A percentile compares a stretch with the other conserved stretches of the same genome.
Evolutionary conservation across 1,140 invertebrate genomes (phyloP).

Genomic region (Dermatophagoides farinae): DNA sequence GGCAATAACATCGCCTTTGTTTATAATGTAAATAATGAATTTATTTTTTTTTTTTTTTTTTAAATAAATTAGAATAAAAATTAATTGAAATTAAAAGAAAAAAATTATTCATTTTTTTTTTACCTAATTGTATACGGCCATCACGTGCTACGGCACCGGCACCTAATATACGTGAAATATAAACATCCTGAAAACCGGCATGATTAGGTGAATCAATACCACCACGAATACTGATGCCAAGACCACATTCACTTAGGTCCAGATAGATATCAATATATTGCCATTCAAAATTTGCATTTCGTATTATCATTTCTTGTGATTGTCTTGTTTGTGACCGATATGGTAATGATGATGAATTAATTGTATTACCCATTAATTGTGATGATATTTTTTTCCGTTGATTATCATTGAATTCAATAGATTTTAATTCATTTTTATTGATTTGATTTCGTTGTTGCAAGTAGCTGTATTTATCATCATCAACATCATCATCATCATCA

Average conservation of each 20-base stretch:
- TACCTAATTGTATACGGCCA: constrained; percentile 51
- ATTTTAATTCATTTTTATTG: constrained; percentile 34
- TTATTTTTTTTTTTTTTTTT: background rate
- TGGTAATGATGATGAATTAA: background rate
- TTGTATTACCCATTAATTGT: no score
- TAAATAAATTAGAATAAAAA: background rate
- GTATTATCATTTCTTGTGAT: background rate
- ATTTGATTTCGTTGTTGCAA: background rate
- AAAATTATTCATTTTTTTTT: background rate
- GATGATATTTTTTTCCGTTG: no score
- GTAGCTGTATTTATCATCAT: background rate
- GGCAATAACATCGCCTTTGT: constrained; percentile 66
- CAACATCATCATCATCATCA: background rate
- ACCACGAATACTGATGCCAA: constrained; percentile 94
- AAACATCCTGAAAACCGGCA: constrained; percentile 52
- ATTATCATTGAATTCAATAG: no score
- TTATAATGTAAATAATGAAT: background rate
- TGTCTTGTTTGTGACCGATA: background rate
- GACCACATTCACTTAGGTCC: constrained; percentile 28
- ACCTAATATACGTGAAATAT: constrained; percentile 92
- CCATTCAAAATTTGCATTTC: constrained; percentile 42
- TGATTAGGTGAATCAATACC: constrained; percentile 91
- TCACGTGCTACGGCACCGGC: constrained; percentile 81
- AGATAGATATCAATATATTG: constrained; percentile 63
- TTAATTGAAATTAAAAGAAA: background rate